Conservation (phyloP, 2,888 invertebrate species). For the Rhyacophila evoluta region DNA sequence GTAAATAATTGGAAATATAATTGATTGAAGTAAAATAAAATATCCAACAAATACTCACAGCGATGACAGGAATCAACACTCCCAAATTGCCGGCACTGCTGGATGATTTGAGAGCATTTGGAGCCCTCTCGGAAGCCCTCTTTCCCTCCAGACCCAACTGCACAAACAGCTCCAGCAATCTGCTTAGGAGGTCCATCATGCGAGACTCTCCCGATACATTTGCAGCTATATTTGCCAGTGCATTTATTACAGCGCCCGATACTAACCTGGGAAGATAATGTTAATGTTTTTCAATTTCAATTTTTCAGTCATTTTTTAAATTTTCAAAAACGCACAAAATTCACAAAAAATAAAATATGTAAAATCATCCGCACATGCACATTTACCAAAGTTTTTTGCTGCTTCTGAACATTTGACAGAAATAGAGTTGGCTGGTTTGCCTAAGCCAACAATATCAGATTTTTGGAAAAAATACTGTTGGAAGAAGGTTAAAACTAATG, state of each 20-base stretch:
- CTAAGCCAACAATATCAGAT: too few relatives aligned
- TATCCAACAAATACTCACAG: constrained; percentile 72
- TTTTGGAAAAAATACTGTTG: too few relatives aligned
- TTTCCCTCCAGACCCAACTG: constrained; percentile 98
- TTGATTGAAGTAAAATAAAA: neutral
- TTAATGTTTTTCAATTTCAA: too few relatives aligned
- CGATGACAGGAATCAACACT: constrained; percentile 97
- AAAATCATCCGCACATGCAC: too few relatives aligned
- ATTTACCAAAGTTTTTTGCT: too few relatives aligned
- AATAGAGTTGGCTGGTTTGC: too few relatives aligned
- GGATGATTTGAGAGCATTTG: constrained; percentile 84
- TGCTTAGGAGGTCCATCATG: constrained; percentile 86
- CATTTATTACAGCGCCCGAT: constrained; percentile 95
- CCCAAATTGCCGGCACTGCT: constrained; percentile 98
- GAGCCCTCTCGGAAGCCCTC: constrained; percentile 92
- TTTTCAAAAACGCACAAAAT: too few relatives aligned
- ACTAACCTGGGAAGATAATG: constrained; percentile 76
- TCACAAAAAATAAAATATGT: too few relatives aligned
- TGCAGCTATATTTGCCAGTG: constrained; percentile 95
- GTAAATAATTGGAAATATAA: too few relatives aligned
- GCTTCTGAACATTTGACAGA: too few relatives aligned
- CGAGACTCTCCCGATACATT: constrained; percentile 90
- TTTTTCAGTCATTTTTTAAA: too few relatives aligned
- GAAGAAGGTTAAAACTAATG: too few relatives aligned
- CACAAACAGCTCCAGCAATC: constrained; percentile 95